phyloP scores from a whole-genome alignment of 1,140 invertebrate species.

The Doryteuthis pealeii region DNA sequence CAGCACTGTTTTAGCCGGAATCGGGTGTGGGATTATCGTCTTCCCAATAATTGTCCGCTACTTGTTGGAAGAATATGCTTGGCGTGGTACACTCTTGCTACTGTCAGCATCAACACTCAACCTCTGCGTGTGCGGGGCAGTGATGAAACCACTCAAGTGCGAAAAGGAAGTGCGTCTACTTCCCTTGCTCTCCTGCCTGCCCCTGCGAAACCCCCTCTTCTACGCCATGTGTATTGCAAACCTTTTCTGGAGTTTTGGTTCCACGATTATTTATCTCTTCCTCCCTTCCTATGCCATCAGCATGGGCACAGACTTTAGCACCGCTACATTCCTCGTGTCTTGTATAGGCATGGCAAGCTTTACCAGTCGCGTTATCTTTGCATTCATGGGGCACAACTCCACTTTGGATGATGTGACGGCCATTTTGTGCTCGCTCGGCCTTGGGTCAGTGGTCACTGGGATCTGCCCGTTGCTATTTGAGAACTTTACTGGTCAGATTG shows the following conservation, averaged over 20 bases:
- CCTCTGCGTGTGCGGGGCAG: slow-evolving; percentile 79
- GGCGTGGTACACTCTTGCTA: slow-evolving; percentile 83
- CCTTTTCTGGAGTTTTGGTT: slow-evolving; percentile 56
- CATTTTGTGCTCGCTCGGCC: slow-evolving; percentile 44
- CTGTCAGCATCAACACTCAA: slow-evolving; percentile 83
- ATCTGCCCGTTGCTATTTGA: slow-evolving; percentile 52
- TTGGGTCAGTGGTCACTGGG: slow-evolving; percentile 50
- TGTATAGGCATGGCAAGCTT: slow-evolving; percentile 51
- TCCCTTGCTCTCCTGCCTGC: slow-evolving; percentile 48
- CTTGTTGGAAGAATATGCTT: slow-evolving; percentile 64
- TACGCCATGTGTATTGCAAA: slow-evolving; percentile 52
- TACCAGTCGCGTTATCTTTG: slow-evolving; percentile 46
- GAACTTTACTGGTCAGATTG: slow-evolving; percentile 50
- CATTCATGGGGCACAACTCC: slow-evolving; percentile 53
- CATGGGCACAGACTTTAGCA: slow-evolving; percentile 41
- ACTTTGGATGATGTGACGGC: slow-evolving; percentile 51
- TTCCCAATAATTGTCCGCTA: slow-evolving; percentile 48
- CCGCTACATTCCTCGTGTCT: slow-evolving; percentile 44
- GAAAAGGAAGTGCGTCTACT: slow-evolving; percentile 43
- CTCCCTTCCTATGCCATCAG: slow-evolving; percentile 53
- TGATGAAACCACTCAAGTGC: slow-evolving; percentile 40
- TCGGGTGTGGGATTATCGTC: slow-evolving; percentile 50
- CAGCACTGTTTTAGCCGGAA: slow-evolving; percentile 44
- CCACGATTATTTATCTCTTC: slow-evolving; percentile 54
- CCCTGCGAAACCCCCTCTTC: slow-evolving; percentile 50